Base-by-base conservation (phyloP, 2,797 vertebrate genomes). In the Tiaroga cobitis region DNA sequence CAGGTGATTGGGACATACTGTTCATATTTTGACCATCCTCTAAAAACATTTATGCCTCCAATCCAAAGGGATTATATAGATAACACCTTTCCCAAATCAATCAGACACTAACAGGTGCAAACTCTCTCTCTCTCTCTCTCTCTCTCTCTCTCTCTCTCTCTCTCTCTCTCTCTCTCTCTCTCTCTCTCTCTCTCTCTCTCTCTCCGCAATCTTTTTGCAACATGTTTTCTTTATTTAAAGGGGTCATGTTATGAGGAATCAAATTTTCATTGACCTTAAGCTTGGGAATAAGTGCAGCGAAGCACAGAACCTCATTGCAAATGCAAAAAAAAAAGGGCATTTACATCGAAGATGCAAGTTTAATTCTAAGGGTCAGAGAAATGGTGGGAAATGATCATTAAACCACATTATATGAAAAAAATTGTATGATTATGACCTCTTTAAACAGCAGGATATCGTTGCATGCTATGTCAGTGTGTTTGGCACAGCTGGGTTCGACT, bases 401-500 rank as follows among this genome's bases (percentile, higher is more conserved):
- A 81, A 69, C 29, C 26, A 69, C 69, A 65, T 32, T 18, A 18
- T 65, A 8, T 39, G 15, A 70, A 72, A 70, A 72, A 70, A 56
- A 39, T 19, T 5, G 4, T 37, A 70, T 16, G 19, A 16, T 39
- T 54, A n/a, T 37, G 59, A 26, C 9, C 39, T 32, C 21, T 88
- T 84, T 84, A 80, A 78, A 68, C 76, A 81, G 82, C 18, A 83
- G 61, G 83, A 80, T 80, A 76, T 65, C 32, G 61, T 85, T 59
- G 70, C 73, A 59, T 72, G 43, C 43, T 65, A 63, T 86, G 82
- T 83, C 69, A 77, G 81, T 67, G 80, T 67, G 46, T 74, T 78
- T 75, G 8, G 37, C 56, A 76, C 82, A 73, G 77, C 82, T 82
- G 74, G 70, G 8, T 79, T 67, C 24, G 68, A 81, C 82, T 69